phyloP scores from a whole-genome alignment of 1,140 invertebrate genomes.

The Zaprionus kolodkinae region DNA sequence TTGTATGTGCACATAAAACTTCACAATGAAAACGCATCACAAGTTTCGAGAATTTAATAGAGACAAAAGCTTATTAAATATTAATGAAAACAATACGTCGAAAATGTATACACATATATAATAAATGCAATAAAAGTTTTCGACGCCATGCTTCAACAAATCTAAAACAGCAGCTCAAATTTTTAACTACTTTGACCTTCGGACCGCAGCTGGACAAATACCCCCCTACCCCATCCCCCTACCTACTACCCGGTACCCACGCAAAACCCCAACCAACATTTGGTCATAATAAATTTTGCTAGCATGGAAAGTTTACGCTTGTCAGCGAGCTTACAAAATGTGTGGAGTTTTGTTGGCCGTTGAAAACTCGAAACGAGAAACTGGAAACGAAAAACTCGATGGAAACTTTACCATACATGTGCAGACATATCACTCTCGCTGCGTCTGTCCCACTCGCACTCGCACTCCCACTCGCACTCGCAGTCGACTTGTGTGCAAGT shows the following conservation, averaged over 20 bases:
- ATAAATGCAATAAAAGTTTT: constrained; percentile 57
- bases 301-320: constrained; percentile 69
- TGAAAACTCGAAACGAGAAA: constrained; percentile 56
- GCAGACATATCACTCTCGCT: constrained; percentile 71
- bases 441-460: constrained; percentile 15
- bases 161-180: constrained; percentile 60
- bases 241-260: neutral
- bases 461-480: neutral
- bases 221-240: neutral
- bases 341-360: constrained; percentile 47
- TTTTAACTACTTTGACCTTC: constrained; percentile 78
- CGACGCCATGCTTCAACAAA: constrained; percentile 55
- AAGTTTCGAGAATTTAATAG: constrained; percentile 36
- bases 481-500: constrained; percentile 21
- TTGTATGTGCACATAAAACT: neutral
- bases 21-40: constrained; percentile 5
- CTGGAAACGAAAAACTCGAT: constrained; percentile 56
- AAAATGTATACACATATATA: constrained; percentile 32
- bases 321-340: constrained; percentile 73
- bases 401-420: constrained; percentile 64
- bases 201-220: constrained; percentile 24
- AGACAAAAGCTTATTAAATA: constrained; percentile 54
- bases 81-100: constrained; percentile 61
- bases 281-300: constrained; percentile 71
- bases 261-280: constrained; percentile 12